Conservation (phyloP, 2,888 invertebrate genomes). For the Penaeus monodon region DNA sequence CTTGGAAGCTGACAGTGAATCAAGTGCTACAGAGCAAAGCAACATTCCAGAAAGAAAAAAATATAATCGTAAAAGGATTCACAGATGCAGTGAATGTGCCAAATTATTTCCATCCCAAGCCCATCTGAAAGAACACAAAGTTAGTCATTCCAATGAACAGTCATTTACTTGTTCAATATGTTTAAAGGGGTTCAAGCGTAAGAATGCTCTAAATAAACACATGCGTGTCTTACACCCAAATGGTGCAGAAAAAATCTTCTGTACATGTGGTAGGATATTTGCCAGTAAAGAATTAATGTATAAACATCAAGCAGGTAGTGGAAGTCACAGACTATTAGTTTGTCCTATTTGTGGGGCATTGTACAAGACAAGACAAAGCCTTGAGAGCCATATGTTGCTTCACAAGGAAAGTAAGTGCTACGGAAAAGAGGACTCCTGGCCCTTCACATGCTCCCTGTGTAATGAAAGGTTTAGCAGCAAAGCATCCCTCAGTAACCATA, state of each 20-base stretch:
- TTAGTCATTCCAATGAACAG: conserved; percentile 35
- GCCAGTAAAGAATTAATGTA: conserved; percentile 30
- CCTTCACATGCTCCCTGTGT: conserved; percentile 39
- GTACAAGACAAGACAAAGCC: conserved; percentile 40
- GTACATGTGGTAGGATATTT: conserved; percentile 34
- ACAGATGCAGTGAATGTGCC: conserved; percentile 30
- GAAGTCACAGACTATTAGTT: conserved; percentile 25
- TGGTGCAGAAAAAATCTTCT: conserved; percentile 2
- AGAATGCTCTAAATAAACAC: conserved; percentile 46
- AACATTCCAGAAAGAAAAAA: background rate
- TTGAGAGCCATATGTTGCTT: conserved; percentile 45
- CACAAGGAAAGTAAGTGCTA: conserved; percentile 28
- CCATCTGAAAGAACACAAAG: conserved; percentile 45
- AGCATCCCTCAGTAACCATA: conserved; percentile 42
- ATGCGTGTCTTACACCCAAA: conserved; percentile 28
- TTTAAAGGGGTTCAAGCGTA: conserved; percentile 40
- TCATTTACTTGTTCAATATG: conserved; percentile 22
- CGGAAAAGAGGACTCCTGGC: conserved; percentile 13
- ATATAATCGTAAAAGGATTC: conserved; percentile 14
- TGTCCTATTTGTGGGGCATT: conserved; percentile 35
- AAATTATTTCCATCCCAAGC: conserved; percentile 40
- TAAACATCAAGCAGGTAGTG: conserved; percentile 36
- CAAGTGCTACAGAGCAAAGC: background rate
- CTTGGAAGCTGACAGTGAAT: conserved; percentile 9
- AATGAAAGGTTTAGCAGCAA: conserved; percentile 42